Base-by-base conservation (phyloP, 2,888 invertebrate genomes). In the Bedellia somnulentella region DNA sequence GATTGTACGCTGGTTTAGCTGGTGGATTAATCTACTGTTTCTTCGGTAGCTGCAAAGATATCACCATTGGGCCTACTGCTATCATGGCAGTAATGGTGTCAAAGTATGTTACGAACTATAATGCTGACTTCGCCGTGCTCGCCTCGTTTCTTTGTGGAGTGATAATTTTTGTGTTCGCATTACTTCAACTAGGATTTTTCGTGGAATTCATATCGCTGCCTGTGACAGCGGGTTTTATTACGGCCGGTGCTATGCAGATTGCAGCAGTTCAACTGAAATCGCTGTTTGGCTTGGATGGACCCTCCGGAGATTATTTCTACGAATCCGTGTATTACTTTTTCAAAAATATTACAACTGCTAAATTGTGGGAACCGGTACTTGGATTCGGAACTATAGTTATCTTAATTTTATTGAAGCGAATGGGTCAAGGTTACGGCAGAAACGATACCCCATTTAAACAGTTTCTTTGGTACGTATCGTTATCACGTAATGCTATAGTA, bases 1-100 rank as follows among this genome's bases (percentile, higher is more conserved):
- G 92, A 1, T 66, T 92, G 2, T 92, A 91, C 56, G 88, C 89
- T 1, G 83, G 88, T 2, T 90, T 91, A 57, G 85, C 90, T 81
- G 89, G 88, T 5, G 87, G 87, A 47, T 89, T 91, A 53, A 76
- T 89, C 3, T 92, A 92, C 52, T 80, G 86, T 21, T 52, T 91
- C 26, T 80, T 92, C 43, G 91, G 91, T 22, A 87, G 87, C 40
- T 82, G 82, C 44, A 85, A 84, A 49, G 84, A 84, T 41, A 16
- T 71, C 25, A 80, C 80, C 6, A 75, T 78, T 43, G 85, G 90
- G 26, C 89, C 90, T 1, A 90, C 90, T 0, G 88, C 90, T 2
- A 88, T 91, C 35, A 82, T 90, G 81, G 82, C 89, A 1, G 62
- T 89, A 3, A 83, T 91, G 82, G 80, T 86, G 1, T 79, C 80